Base-by-base conservation (phyloP, 2,797 vertebrate species). In the Morus bassanus region DNA sequence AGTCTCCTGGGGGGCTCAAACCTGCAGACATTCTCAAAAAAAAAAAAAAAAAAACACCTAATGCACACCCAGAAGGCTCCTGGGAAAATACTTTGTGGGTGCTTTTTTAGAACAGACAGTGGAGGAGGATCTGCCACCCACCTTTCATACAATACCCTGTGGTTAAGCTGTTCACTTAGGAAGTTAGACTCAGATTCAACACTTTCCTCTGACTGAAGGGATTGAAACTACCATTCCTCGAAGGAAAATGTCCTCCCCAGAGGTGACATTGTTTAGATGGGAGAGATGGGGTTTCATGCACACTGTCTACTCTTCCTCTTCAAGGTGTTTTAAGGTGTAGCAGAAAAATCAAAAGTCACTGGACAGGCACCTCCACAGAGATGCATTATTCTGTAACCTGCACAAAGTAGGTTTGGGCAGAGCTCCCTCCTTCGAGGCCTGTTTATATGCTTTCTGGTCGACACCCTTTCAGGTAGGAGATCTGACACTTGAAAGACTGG, bases 1-100 rank as follows among this genome's bases (percentile, higher is more conserved):
- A 92, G 94, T 61, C 76, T 96, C 89, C 94, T 75, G 89, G 61
- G 91, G 91, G 84, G 91, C 91, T 96, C 61, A 94, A 92, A 92
- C 37, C 46, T 91, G 76, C 61, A 95, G 53, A 94, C 89, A 63
- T 86, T 84, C 82, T 81, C 76, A 89, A 88, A 45, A 45, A 45
- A 45, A 89, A 88, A 89, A 88, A 45, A 45, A 45, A 91, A 93
- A 91, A 93, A 64, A 60, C 19, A 92, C 50, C 45, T 43, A 88
- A 67, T 3, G 7, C 65, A 94, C 91, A 88, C 79, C 91, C 91
- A 91, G 91, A 92, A 93, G 82, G 33, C 65, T 95, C 41, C 48
- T 91, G 81, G 37, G 53, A 96, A 91, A 91, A 89, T 57, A 30
- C 41, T 94, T 91, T 92, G 87, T 92, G 89, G 72, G 37, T 89